Evolutionary conservation across 2,113 vertebrate species (phyloP).

Genomic region (Nothobranchius furzeri): DNA sequence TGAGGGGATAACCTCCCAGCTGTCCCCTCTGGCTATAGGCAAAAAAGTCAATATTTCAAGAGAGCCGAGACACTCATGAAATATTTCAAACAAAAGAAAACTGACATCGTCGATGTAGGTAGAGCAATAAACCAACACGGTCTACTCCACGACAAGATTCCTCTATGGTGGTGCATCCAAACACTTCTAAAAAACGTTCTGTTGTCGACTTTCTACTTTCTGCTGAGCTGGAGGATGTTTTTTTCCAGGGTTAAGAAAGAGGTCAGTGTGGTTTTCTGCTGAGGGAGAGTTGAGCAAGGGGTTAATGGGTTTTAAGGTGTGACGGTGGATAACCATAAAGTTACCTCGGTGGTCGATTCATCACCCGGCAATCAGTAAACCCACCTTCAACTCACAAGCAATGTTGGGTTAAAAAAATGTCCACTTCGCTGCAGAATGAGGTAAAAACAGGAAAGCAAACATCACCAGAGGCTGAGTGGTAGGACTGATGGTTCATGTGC

Average conservation of each 20-base stretch:
- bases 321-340: slow-evolving; percentile 55
- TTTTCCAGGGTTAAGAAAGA: slow-evolving; percentile 43
- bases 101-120: slow-evolving; percentile 38
- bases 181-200: slow-evolving; percentile 6
- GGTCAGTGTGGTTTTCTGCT: slow-evolving; percentile 62
- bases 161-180: not conserved
- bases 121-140: not conserved
- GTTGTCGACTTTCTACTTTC: slow-evolving; percentile 12
- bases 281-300: slow-evolving; percentile 44
- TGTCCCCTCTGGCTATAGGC: slow-evolving; percentile 56
- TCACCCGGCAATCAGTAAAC: slow-evolving; percentile 43
- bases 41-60: slow-evolving; percentile 76
- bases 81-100: slow-evolving; percentile 77
- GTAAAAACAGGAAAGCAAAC: slow-evolving; percentile 8
- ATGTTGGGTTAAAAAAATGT: slow-evolving; percentile 45
- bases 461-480: slow-evolving; percentile 10
- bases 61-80: slow-evolving; percentile 64
- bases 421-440: slow-evolving; percentile 33
- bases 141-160: not conserved
- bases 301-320: slow-evolving; percentile 71
- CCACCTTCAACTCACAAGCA: slow-evolving; percentile 55
- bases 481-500: not conserved
- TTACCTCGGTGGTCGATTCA: slow-evolving; percentile 45
- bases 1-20: slow-evolving; percentile 52
- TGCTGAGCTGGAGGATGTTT: slow-evolving; percentile 40